A percentile compares a stretch with the other conserved stretches of the same genome.
Conservation (phyloP, 2,113 vertebrate genomes). For the Chaetodon trifascialis region DNA sequence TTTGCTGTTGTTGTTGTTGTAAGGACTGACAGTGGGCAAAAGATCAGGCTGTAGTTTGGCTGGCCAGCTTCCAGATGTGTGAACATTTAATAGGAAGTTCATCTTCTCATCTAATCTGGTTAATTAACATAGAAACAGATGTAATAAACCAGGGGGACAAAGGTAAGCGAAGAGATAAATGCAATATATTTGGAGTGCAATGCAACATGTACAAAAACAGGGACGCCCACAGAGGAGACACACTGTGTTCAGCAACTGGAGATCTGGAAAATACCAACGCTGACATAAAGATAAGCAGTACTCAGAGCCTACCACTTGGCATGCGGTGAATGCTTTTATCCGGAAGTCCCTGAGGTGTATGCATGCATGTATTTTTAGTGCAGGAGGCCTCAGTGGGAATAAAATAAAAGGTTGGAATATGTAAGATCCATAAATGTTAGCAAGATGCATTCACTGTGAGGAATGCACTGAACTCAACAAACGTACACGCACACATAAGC, state of each 20-base stretch:
- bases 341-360: slow-evolving; percentile 20
- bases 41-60: not conserved
- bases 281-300: slow-evolving; percentile 12
- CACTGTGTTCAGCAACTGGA: not conserved
- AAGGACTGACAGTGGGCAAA: not conserved
- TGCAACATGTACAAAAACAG: not conserved
- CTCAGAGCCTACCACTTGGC: slow-evolving; percentile 5
- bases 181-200: not conserved
- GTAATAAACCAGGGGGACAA: not conserved
- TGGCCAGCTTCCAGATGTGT: not conserved
- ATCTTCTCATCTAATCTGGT: not conserved
- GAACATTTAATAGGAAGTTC: not conserved
- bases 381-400: slow-evolving; percentile 43
- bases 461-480: slow-evolving; percentile 23
- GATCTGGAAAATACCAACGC: slow-evolving; percentile 16
- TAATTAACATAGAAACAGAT: not conserved
- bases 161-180: not conserved
- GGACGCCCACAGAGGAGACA: not conserved
- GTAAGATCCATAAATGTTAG: slow-evolving; percentile 2
- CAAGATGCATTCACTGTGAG: not conserved
- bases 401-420: slow-evolving; percentile 42
- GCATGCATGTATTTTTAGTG: slow-evolving; percentile 50
- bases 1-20: too few species aligned
- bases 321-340: slow-evolving; percentile 60
- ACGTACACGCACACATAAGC: not conserved